Conservation (phyloP, 2,888 invertebrate genomes). For the Cephus nigrinus region DNA sequence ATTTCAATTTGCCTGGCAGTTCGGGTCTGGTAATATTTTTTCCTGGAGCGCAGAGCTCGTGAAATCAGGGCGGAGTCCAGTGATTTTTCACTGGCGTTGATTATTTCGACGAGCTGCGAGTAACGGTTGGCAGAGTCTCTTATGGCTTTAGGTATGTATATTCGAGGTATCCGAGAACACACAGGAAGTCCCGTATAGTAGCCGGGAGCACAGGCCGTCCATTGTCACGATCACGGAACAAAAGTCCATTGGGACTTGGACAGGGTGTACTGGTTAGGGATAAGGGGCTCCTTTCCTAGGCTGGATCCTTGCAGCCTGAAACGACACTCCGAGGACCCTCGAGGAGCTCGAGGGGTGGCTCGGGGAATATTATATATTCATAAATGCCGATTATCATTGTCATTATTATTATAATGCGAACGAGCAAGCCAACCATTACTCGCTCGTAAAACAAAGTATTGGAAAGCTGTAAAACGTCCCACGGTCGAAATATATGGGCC, state of each 20-base stretch:
- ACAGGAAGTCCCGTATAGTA: not conserved
- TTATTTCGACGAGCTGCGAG: not conserved
- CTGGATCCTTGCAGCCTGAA: not conserved
- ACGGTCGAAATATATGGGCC: conserved; percentile 9
- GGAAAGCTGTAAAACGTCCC: conserved; percentile 28
- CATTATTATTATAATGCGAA: conserved; percentile 32
- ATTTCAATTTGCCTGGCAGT: not conserved
- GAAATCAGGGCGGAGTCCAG: not conserved
- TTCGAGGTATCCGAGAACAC: not conserved
- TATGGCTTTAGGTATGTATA: not conserved
- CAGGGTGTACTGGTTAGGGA: not conserved
- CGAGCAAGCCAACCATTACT: conserved; percentile 33
- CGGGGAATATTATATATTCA: not conserved
- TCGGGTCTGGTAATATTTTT: not conserved
- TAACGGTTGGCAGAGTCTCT: not conserved
- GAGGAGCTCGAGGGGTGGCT: not conserved
- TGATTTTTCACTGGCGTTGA: not conserved
- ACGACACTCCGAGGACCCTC: not conserved
- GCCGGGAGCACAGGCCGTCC: not conserved
- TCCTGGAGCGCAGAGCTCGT: not conserved
- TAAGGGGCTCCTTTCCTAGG: not conserved
- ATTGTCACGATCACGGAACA: not conserved
- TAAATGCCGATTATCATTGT: conserved; percentile 22
- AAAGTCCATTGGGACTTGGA: not conserved
- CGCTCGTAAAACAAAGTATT: conserved; percentile 33